A percentile compares a stretch with the other conserved stretches of the same genome.
These are phyloP conservation scores for Plecotus auritus DNA, from an alignment of 2,113 vertebrate species.

Conservation along the genomic window DNA sequence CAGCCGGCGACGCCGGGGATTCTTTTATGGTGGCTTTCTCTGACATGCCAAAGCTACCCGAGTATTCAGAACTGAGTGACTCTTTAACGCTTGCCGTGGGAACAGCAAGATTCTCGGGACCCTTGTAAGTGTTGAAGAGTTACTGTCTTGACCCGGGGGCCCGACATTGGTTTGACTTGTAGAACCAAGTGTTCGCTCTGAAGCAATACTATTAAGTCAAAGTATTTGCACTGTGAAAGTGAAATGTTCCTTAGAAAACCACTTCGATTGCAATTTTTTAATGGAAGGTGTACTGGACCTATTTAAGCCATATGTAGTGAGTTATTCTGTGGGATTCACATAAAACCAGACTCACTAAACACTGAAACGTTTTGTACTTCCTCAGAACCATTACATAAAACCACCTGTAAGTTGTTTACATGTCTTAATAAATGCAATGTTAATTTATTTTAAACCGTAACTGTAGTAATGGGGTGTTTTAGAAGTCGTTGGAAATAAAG, in stretches of 20 bases:
- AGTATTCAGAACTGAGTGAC: constrained; percentile 67
- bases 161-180: not conserved
- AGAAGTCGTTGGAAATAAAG: not conserved
- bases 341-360: not conserved
- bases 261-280: not conserved
- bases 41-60: constrained; percentile 70
- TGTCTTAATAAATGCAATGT: not conserved
- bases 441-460: not conserved
- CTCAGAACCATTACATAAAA: not conserved
- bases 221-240: not conserved
- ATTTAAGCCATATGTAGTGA: not conserved
- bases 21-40: constrained; percentile 45
- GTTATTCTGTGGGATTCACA: not conserved
- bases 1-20: constrained; percentile 19
- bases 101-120: constrained; percentile 70
- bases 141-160: constrained; percentile 40
- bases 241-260: not conserved
- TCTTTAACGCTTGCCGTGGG: constrained; percentile 67
- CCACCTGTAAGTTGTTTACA: not conserved
- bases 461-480: not conserved
- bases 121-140: constrained; percentile 72
- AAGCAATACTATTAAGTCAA: not conserved
- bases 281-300: not conserved
- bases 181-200: not conserved
- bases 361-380: not conserved